Percentiles rank a stretch among this genome's conserved stretches.
Conservation (phyloP, 2,113 vertebrate species). For the Osmerus mordax region DNA sequence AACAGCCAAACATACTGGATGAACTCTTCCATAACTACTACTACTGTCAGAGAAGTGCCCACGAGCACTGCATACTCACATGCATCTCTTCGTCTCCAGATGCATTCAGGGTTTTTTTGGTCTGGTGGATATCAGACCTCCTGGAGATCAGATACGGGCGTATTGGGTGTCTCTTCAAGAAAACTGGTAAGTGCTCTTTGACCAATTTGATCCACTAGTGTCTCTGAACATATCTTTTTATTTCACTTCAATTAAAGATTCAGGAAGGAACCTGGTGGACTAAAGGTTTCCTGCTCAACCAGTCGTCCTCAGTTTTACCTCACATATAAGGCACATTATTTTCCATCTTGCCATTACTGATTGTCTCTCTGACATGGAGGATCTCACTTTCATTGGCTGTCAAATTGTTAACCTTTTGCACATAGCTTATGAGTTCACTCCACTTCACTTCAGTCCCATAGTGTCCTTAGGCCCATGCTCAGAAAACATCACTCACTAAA, state of each 20-base stretch:
- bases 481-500: background rate
- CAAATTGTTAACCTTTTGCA: background rate
- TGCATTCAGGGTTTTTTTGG: background rate
- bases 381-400: background rate
- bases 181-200: constrained; percentile 62
- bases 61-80: constrained; percentile 43
- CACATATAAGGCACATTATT: constrained; percentile 7
- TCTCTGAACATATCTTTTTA: constrained; percentile 11
- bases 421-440: background rate
- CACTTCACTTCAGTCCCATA: background rate
- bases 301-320: constrained; percentile 15
- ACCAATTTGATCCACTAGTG: constrained; percentile 45
- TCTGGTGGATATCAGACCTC: background rate
- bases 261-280: constrained; percentile 23
- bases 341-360: background rate
- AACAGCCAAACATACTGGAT: constrained; percentile 47
- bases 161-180: background rate
- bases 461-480: background rate
- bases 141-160: background rate
- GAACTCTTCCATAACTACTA: constrained; percentile 52
- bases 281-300: constrained; percentile 10
- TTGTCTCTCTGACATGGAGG: background rate
- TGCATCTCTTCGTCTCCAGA: constrained; percentile 41
- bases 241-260: constrained; percentile 33
- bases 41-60: constrained; percentile 57